These are phyloP conservation scores for Agapornis roseicollis DNA, from an alignment of 2,113 vertebrate species.

Conservation along the genomic window DNA sequence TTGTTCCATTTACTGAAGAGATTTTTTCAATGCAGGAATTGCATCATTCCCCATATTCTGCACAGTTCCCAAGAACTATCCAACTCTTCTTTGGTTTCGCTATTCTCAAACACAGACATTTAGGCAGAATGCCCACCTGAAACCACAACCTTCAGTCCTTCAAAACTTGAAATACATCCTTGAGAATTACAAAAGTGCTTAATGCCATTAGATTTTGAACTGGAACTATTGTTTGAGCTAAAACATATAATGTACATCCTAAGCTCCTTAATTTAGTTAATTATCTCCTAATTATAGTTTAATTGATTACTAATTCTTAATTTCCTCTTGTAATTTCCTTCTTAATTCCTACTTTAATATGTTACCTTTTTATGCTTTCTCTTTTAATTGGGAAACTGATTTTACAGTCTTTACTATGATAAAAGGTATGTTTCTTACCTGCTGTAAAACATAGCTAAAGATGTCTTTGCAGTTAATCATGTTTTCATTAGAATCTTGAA, in stretches of 20 bases:
- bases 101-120: not conserved
- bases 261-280: constrained; percentile 54
- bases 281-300: constrained; percentile 42
- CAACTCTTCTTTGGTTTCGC: not conserved
- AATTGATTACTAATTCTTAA: constrained; percentile 66
- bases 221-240: constrained; percentile 34
- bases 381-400: not conserved
- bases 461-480: not conserved
- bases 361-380: constrained; percentile 5
- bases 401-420: not conserved
- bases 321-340: constrained; percentile 56
- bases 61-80: not conserved
- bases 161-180: not conserved
- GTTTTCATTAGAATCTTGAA: not conserved
- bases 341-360: not conserved
- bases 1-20: not conserved
- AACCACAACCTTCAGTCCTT: not conserved
- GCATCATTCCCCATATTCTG: not conserved
- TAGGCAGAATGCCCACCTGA: not conserved
- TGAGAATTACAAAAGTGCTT: not conserved
- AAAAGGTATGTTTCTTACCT: not conserved
- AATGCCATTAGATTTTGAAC: constrained; percentile 9
- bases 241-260: not conserved
- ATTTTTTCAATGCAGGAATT: not conserved
- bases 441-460: not conserved